Conservation (phyloP, 2,888 invertebrate species). For the Ganaspis brasiliensis region DNA sequence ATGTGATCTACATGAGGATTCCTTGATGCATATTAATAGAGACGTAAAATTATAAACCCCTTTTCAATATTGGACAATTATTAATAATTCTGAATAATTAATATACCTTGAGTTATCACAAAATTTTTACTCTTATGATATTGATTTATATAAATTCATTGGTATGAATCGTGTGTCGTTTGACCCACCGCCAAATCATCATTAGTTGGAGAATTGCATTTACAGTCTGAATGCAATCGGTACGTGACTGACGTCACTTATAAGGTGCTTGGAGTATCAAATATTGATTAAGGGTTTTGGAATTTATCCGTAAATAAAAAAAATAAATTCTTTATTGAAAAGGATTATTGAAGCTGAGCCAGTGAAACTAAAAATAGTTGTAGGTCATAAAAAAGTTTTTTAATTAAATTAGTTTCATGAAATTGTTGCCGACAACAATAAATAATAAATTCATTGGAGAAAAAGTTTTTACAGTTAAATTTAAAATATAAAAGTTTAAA, state of each 20-base stretch:
- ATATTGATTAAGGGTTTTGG: not conserved
- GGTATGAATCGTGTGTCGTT: slow-evolving; percentile 11
- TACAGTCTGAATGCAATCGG: slow-evolving; percentile 8
- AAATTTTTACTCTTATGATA: not conserved
- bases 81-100: not conserved
- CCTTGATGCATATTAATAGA: too few species aligned
- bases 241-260: slow-evolving; percentile 13
- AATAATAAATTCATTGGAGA: not conserved
- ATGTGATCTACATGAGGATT: too few species aligned
- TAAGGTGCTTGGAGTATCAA: slow-evolving; percentile 3
- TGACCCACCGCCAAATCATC: slow-evolving; percentile 17
- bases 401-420: too few species aligned
- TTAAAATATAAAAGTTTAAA: too few species aligned
- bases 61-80: not conserved
- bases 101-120: not conserved
- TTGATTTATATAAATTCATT: slow-evolving; percentile 5
- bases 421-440: not conserved
- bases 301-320: not conserved
- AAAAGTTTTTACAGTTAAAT: too few species aligned
- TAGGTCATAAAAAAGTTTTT: too few species aligned
- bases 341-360: too few species aligned
- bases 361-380: too few species aligned
- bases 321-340: not conserved
- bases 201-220: slow-evolving; percentile 14
- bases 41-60: not conserved